Base-by-base conservation (phyloP, 2,888 invertebrate genomes). In the Aleiodes alternator region DNA sequence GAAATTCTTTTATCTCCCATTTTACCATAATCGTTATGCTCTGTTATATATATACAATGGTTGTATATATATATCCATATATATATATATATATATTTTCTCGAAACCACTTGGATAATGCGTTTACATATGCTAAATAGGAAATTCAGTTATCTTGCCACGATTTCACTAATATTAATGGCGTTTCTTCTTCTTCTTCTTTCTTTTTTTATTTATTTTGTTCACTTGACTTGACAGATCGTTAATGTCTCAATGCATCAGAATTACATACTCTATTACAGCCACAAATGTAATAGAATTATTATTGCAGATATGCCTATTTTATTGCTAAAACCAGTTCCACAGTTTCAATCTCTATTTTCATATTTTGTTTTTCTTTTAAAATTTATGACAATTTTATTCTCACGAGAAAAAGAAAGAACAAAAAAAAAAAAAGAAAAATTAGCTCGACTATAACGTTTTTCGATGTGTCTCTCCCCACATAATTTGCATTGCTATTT, bases 141-240 rank as follows among this genome's bases (percentile, higher is more conserved):
- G 72, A 64, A 72, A 72, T 72, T 72, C 23, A 66, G 51, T 72
- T 53, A 72, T 72, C 56, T 55, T 55, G 64, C 64, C 72, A 72
- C 72, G 61, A 72, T 72, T 38, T 34, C 34, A 23, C 75, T 78
- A 75, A 76, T 72, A 75, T 76, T 75, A 77, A 76, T 75, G 76
- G 73, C 76, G 43, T 72, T 69, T 68, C 43, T 59, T 69, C 69
- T 72, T 51, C 8, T 51, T 51, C 69, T 72, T 51, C 8, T 51
- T 51, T 51, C 8, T 51, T 14, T 23, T 57, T 64, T 64, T 64
- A 16, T 64, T 43, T 48, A 64, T 38, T 64, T 64, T 64, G 8
- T 48, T 53, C 34, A 34, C 6, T 43, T 53, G 66, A 55, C n/a
- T 64, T 11, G 66, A 55, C 56, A 55, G 38, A 72, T 61, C 14